Evolutionary conservation across 1,140 invertebrate species (phyloP).

Genomic region (Proales similis): DNA sequence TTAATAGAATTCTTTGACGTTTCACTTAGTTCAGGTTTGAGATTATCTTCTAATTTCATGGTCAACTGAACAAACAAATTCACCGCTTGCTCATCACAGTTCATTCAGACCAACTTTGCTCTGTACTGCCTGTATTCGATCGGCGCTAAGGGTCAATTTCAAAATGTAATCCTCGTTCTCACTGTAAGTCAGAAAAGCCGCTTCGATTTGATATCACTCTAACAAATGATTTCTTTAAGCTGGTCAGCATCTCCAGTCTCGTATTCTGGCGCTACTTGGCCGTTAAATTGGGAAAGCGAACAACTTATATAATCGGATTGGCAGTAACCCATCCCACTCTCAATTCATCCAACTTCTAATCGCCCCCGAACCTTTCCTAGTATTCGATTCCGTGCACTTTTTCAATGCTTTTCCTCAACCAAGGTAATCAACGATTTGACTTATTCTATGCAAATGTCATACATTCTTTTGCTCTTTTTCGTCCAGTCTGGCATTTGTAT

Average conservation of each 20-base stretch:
- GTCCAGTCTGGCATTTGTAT: conserved; percentile 30
- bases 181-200: conserved; percentile 41
- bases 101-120: conserved; percentile 49
- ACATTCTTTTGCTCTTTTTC: too few relatives aligned
- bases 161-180: conserved; percentile 43
- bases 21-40: neutral
- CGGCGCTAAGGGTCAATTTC: conserved; percentile 43
- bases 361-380: too few relatives aligned
- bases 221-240: conserved; percentile 40
- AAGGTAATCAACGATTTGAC: neutral
- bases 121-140: conserved; percentile 46
- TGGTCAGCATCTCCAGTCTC: conserved; percentile 44
- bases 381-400: conserved; percentile 17
- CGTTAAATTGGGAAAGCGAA: conserved; percentile 46
- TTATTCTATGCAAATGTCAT: neutral
- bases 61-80: too few relatives aligned
- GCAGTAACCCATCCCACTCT: conserved; percentile 45
- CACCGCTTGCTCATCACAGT: too few relatives aligned
- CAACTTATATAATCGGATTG: conserved; percentile 45
- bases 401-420: conserved; percentile 11
- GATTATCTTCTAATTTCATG: too few relatives aligned
- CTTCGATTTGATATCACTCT: neutral
- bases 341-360: too few relatives aligned
- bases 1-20: neutral
- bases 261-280: conserved; percentile 45